Base-by-base conservation (phyloP, 2,797 vertebrate genomes). In the Gambelia wislizenii region DNA sequence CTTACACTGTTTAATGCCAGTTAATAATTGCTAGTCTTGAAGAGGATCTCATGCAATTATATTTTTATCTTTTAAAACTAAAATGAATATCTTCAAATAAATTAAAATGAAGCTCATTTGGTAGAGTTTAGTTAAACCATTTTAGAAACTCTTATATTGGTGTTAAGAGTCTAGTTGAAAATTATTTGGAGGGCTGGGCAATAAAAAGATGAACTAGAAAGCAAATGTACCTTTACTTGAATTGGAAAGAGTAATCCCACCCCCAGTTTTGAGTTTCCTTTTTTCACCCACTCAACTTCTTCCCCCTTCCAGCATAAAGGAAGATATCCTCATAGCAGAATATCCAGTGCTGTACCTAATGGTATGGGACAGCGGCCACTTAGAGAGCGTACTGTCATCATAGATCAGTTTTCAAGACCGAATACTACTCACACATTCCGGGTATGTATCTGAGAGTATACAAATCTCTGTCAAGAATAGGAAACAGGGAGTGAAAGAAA, bases 341-440 rank as follows among this genome's bases (percentile, higher is more conserved):
- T 97, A 87, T 91, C 96, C n/a, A 98, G 98, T 44, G 96, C 97
- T 1, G 27, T 96, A 22, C 95, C 96, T n/a, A 94, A 94, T 12
- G 90, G 87, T 59, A 89, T 93, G 36, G 96, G 96, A n/a, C 92
- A 95, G 0, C 96, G 56, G 0, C 96, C 96, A 5, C 91, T 97
- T 86, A 96, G 92, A 92, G 98, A 97, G 87, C 96, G 92, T 92
- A 95, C 93, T 72, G 39, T 96, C 54, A 30, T 91, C n/a, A 44
- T 89, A 84, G 95, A 97, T 80, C 96, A 95, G 0, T 94, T 97
- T 91, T 96, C 97, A 87, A 97, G 97, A 72, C 98, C 98, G 54
- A 98, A 93, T 79, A 98, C 98, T 77, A 98, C 97, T 75, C 97
- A 98, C 0, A 95, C 97, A 0, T 97, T 97, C 92, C 94, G 93